Evolutionary conservation across 2,113 vertebrate genomes (phyloP).

Genomic region (Tychaedon coryphoeus): DNA sequence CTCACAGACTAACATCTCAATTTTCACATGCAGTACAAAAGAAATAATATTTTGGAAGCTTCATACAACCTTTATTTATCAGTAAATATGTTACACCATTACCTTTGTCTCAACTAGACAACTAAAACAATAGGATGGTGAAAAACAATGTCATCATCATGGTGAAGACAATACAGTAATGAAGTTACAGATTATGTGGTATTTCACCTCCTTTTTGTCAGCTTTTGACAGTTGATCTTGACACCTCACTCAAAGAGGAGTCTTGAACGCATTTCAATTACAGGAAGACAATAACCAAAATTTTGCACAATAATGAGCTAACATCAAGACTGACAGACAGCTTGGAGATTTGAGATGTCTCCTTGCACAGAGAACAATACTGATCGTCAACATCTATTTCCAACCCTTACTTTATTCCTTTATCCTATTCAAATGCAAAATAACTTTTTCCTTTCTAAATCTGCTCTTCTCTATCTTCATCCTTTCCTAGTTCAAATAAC

Average conservation of each 20-base stretch:
- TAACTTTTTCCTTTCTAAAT: not conserved
- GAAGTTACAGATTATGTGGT: not conserved
- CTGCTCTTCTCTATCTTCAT: not conserved
- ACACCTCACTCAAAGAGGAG: not conserved
- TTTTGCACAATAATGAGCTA: not conserved
- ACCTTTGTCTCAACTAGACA: not conserved
- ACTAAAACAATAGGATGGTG: not conserved
- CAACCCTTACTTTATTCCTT: not conserved
- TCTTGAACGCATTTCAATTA: not conserved
- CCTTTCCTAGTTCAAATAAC: not conserved
- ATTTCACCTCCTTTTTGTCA: not conserved
- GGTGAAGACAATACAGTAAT: not conserved
- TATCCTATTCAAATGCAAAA: not conserved
- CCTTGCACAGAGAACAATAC: not conserved
- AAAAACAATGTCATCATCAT: not conserved
- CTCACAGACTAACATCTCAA: not conserved
- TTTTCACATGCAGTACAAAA: not conserved
- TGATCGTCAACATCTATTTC: not conserved
- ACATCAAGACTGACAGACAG: not conserved
- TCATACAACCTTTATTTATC: not conserved
- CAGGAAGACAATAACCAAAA: not conserved
- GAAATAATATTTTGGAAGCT: not conserved
- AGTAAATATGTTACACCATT: not conserved
- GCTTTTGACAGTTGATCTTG: slow-evolving; percentile 8
- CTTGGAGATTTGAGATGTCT: not conserved